Base-by-base conservation (phyloP, 2,888 invertebrate species). In the Choreutis nemorana region DNA sequence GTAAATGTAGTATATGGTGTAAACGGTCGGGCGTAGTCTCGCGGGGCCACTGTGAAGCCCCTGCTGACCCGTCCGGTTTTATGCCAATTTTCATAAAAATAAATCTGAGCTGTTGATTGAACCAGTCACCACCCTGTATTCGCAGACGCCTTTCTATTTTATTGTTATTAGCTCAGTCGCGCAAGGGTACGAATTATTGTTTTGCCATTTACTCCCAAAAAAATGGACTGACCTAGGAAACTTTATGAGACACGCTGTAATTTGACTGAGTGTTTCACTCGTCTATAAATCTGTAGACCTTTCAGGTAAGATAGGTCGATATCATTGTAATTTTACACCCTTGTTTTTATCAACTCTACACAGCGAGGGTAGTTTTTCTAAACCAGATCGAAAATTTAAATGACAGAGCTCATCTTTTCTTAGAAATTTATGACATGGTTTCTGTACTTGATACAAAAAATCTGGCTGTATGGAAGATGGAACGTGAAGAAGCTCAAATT, bases 41-140 rank as follows among this genome's bases (percentile, higher is more conserved):
- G 61, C 60, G 73, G 72, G 75, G 66, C 65, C 66, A 56, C 58
- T 61, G 63, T 52, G 55, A n/a, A n/a, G n/a, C 55, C 55, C 57
- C 56, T 53, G 58, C 65, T 73, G 77, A 75, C 75, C 78, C 78
- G 62, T 57, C 58, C 66, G 67, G 65, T 67, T 78, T 77, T 77
- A 78, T 78, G 75, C 78, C 77, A 78, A 78, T 78, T 75, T 78
- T 78, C 78, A 78, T 78, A 78, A 78, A 78, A 78, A 78, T 78
- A 78, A 78, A 78, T 78, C 78, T 67, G 77, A 63, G 58, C 64
- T 58, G 70, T 68, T 78, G 78, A 78, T 78, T 78, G 78, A 78
- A 78, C 77, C 75, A 72, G 73, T 75, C 75, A 57, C 65, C 73
- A 42, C 48, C 61, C 64, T 55, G 56, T 50, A 56, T 52, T 58